Conservation (phyloP, 2,888 invertebrate species). For the Cerceris ruficornis region DNA sequence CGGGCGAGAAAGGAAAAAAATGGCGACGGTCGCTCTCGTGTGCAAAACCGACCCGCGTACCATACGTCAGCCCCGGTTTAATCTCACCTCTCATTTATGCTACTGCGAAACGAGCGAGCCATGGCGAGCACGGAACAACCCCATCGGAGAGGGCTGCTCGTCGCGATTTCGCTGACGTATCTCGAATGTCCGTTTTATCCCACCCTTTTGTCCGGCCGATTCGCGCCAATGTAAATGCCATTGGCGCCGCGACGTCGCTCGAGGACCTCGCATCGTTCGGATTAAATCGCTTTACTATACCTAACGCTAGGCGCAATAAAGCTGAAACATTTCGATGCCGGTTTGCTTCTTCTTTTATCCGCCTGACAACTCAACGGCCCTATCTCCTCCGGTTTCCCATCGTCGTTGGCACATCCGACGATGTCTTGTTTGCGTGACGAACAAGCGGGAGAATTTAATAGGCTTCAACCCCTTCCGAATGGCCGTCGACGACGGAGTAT, state of each 20-base stretch:
- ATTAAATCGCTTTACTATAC: conserved; percentile 54
- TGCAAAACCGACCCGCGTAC: conserved; percentile 53
- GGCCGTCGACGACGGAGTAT: no score
- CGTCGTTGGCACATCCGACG: no score
- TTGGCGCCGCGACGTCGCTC: conserved; percentile 65
- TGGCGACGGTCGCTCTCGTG: conserved; percentile 39
- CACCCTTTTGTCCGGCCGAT: conserved; percentile 65
- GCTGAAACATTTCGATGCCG: no score
- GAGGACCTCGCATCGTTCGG: conserved; percentile 38
- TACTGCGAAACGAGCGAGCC: conserved; percentile 74
- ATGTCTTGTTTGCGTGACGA: no score
- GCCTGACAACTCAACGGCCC: no score
- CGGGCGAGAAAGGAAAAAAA: conserved; percentile 31
- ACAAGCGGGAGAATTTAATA: no score
- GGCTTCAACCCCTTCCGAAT: no score
- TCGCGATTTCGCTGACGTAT: conserved; percentile 73
- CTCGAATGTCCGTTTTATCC: conserved; percentile 60
- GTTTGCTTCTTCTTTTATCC: background rate
- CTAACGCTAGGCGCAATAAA: background rate
- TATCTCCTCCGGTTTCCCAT: no score
- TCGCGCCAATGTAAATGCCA: conserved; percentile 68
- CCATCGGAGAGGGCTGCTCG: conserved; percentile 56
- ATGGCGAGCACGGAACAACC: conserved; percentile 58
- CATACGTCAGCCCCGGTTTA: conserved; percentile 74
- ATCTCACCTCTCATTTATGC: conserved; percentile 79